A percentile compares a stretch with the other conserved stretches of the same genome.
Conservation (phyloP, 2,113 vertebrate species). For the Prolemur simus region DNA sequence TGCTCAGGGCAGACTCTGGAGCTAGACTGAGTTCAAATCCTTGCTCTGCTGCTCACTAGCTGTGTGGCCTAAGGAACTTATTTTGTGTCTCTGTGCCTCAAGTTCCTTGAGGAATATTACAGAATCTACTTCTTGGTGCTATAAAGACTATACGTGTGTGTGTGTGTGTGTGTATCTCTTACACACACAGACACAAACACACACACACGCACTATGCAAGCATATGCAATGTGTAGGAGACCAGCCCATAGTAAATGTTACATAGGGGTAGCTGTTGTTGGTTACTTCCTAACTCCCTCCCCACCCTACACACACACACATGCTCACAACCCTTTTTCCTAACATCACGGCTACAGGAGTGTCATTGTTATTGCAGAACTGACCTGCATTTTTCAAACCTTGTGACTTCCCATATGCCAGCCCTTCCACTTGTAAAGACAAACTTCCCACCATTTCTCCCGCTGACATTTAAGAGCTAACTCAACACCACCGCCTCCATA, state of each 20-base stretch:
- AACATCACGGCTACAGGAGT: background rate
- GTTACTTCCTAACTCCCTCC: background rate
- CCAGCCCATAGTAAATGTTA: background rate
- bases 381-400: constrained; percentile 31
- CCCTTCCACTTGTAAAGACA: constrained; percentile 48
- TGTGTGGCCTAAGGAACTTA: background rate
- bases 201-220: background rate
- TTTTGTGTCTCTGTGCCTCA: background rate
- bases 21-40: background rate
- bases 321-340: background rate
- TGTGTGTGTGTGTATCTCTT: too few species aligned
- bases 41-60: background rate
- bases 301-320: background rate
- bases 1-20: background rate
- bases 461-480: constrained; percentile 45
- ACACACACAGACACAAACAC: too few species aligned
- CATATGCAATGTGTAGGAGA: background rate
- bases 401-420: background rate
- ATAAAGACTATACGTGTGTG: background rate
- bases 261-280: background rate
- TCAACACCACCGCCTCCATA: background rate
- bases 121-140: background rate
- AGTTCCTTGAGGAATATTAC: background rate
- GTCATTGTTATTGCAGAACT: background rate
- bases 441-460: constrained; percentile 50